These are phyloP conservation scores for Seriola aureovittata DNA, from an alignment of 2,113 vertebrate species.

Conservation along the genomic window DNA sequence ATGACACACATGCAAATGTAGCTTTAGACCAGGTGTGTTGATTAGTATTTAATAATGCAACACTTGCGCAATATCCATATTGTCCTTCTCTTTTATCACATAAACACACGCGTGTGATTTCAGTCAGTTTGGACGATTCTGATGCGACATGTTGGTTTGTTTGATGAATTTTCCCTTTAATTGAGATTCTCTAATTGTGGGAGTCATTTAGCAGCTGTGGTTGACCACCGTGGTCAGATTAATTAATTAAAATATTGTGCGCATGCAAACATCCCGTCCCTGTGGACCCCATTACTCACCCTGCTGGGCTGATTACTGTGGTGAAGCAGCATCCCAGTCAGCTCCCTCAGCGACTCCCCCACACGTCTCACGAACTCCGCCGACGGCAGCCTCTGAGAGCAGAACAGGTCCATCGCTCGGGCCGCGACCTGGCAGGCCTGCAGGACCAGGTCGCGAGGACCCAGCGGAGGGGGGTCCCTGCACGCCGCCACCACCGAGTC, in stretches of 20 bases:
- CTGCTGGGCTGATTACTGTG: constrained; percentile 74
- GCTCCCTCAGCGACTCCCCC: constrained; percentile 85
- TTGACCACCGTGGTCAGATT: no score
- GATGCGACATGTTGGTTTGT: no score
- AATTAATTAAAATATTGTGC: neutral
- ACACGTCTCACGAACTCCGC: constrained; percentile 82
- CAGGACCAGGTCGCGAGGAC: constrained; percentile 70
- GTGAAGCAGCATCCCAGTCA: constrained; percentile 85
- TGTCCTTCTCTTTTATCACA: no score
- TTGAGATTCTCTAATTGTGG: neutral
- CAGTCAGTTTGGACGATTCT: no score
- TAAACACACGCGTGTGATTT: no score
- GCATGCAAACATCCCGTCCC: neutral
- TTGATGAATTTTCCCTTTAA: neutral
- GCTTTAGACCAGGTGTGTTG: no score
- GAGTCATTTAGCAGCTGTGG: neutral
- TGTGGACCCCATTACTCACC: constrained; percentile 80
- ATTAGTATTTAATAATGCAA: no score
- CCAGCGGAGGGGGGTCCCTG: constrained; percentile 71
- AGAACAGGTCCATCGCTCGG: constrained; percentile 77
- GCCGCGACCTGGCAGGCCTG: constrained; percentile 82
- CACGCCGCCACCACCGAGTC: constrained; percentile 84
- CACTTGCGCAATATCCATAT: no score
- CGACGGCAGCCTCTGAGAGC: constrained; percentile 78
- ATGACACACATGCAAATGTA: no score